Percentiles rank a stretch among this genome's conserved stretches.
These are phyloP conservation scores for Maccullochella peelii DNA, from an alignment of 2,113 vertebrate genomes.

Conservation along the genomic window DNA sequence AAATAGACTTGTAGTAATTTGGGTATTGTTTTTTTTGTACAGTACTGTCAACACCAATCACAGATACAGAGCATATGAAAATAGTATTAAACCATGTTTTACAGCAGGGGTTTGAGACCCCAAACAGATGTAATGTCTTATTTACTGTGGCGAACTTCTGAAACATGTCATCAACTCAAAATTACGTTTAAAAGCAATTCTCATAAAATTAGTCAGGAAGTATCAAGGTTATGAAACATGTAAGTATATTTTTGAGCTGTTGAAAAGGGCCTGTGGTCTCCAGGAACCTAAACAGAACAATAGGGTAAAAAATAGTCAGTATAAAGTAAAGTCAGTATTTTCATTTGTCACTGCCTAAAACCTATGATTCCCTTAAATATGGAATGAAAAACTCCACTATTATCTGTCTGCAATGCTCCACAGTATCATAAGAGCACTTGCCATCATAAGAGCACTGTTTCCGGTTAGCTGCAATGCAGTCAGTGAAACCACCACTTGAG, in stretches of 20 bases:
- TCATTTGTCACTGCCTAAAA: not conserved
- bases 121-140: too few relatives aligned
- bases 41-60: not conserved
- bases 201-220: not conserved
- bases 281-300: not conserved
- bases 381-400: conserved; percentile 11
- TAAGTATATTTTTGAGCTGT: not conserved
- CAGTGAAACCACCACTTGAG: conserved; percentile 24
- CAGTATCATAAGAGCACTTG: conserved; percentile 41
- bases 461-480: conserved; percentile 36
- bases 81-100: not conserved
- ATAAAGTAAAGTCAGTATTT: not conserved
- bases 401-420: conserved; percentile 41
- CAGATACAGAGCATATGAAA: not conserved
- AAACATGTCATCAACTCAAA: not conserved
- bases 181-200: not conserved
- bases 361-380: not conserved
- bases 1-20: not conserved
- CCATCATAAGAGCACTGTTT: conserved; percentile 28
- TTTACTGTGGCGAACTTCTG: not conserved
- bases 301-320: not conserved
- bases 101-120: too few relatives aligned
- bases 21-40: too few relatives aligned
- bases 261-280: not conserved
- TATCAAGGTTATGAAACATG: not conserved